Base-by-base conservation (phyloP, 2,888 invertebrate genomes). In the Xanthia icteritia region DNA sequence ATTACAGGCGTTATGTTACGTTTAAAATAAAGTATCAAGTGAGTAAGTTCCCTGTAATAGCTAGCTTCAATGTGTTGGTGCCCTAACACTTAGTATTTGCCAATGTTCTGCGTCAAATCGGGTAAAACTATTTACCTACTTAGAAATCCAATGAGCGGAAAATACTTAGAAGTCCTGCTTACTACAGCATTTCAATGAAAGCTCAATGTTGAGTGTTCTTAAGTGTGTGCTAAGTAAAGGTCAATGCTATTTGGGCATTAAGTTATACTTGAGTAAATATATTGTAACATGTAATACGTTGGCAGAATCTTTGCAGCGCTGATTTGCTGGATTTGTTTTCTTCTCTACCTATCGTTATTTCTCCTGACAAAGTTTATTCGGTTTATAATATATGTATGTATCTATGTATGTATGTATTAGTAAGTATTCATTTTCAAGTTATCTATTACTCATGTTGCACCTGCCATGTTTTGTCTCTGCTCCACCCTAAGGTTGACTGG, bases 221-320 rank as follows among this genome's bases (percentile, higher is more conserved):
- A 81, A 79, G 67, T 76, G 48, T 54, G 15, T n/a, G 36, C 45
- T 67, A 76, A 76, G 79, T 81, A 79, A 81, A 81, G 79, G 76
- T 75, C 81, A 75, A 36, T 63, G 61, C 23, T 66, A 66, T 75
- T 75, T 61, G 31, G 51, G 48, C 31, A 51, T 72, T 58, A 48
- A 45, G 73, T 78, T 67, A 51, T 15, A 54, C 42, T 54, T 65
- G 60, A 65, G 81, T 73, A 58, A 58, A 20, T 23, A 23, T 68
- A 60, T 58, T 36, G 64, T 76, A 42, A 20, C 42, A 36, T 42
- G 20, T 17, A 56, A n/a, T n/a, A n/a, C n/a, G n/a, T n/a, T n/a
- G n/a, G n/a, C n/a, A n/a, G n/a, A n/a, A n/a, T n/a, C n/a, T n/a
- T n/a, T n/a, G n/a, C n/a, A n/a, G n/a, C n/a, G n/a, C n/a, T n/a